Percentiles rank a stretch among this genome's conserved stretches.
phyloP scores from a whole-genome alignment of 2,113 vertebrate genomes.

The Perca fluviatilis region DNA sequence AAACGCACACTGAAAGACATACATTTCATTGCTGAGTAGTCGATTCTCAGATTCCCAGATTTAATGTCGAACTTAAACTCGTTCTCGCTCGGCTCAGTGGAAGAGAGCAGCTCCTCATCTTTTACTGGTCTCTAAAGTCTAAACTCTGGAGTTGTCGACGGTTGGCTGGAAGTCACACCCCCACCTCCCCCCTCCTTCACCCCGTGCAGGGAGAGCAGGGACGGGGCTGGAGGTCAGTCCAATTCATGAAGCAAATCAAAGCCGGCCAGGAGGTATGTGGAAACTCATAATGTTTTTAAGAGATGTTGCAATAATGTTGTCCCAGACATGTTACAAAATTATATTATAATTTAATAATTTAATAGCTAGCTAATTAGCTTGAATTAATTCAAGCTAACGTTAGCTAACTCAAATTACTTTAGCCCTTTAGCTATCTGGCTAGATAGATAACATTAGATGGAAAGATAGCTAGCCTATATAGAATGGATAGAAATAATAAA shows the following conservation, averaged over 20 bases:
- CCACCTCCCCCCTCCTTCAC: conserved; percentile 7
- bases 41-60: background rate
- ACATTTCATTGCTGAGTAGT: conserved; percentile 24
- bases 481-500: too few species aligned
- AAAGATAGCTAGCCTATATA: too few species aligned
- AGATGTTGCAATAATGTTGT: background rate
- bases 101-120: conserved; percentile 57
- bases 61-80: background rate
- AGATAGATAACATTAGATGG: too few species aligned
- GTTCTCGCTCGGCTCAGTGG: background rate
- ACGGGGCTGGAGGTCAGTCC: background rate
- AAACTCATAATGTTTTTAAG: background rate
- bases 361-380: too few species aligned
- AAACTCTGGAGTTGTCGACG: conserved; percentile 41
- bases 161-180: conserved; percentile 63
- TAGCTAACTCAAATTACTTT: too few species aligned
- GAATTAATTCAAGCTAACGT: too few species aligned
- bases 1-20: background rate
- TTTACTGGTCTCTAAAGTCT: conserved; percentile 39
- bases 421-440: too few species aligned
- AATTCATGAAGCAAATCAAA: background rate
- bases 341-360: too few species aligned
- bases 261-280: conserved; percentile 21
- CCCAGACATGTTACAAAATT: background rate
- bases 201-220: conserved; percentile 11